Evolutionary conservation across 2,888 invertebrate genomes (phyloP), one percentile per base, ranked within the genome.

Genomic region (Orchestes rusci): DNA sequence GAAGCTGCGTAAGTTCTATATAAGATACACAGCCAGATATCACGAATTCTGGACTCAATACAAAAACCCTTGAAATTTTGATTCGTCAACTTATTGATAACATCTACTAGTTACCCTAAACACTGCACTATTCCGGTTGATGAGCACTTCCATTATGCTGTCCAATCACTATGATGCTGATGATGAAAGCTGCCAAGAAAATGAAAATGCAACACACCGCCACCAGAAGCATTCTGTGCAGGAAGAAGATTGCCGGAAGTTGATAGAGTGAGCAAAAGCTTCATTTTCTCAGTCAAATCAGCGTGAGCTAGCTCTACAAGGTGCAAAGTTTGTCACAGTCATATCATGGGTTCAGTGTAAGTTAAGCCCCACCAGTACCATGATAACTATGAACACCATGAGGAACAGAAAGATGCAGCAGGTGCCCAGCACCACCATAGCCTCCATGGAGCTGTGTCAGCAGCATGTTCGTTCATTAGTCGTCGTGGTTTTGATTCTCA

Each of bases 401-500:
- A 46, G 32, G 32, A 46, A 46, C 18, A 41, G 19, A 27, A 46
- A 41, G 12, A 46, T 46, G 16, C 20, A 38, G 20, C 46, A 46
- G 27, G 41, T 33, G 19, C 39, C 46, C 41, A 46, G 17, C 27
- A 36, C 33, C 13, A 46, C 39, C 46, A 46, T 46, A 18, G 17
- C 41, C 32, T 46, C 46, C 46, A 46, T 46, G 23, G 23, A 5
- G 23, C 10, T 23, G 23, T 23, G 23, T 10, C n/a, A n/a, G 37
- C 37, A 5, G 12, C 16, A 13, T 12, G n/a, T 16, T 40, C 40
- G 28, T n/a, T n/a, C n/a, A n/a, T 42, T 48, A 50, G 37, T 50
- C 59, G 60, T 50, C 43, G 3, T 44, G 45, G 43, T 46, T 45
- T 42, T 64, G 64, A 32, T 60, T 60, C 60, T 79, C 79, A 65